A percentile compares a stretch with the other conserved stretches of the same genome.
Conservation (phyloP, 1,140 invertebrate genomes). For the Meloidogyne hapla region DNA sequence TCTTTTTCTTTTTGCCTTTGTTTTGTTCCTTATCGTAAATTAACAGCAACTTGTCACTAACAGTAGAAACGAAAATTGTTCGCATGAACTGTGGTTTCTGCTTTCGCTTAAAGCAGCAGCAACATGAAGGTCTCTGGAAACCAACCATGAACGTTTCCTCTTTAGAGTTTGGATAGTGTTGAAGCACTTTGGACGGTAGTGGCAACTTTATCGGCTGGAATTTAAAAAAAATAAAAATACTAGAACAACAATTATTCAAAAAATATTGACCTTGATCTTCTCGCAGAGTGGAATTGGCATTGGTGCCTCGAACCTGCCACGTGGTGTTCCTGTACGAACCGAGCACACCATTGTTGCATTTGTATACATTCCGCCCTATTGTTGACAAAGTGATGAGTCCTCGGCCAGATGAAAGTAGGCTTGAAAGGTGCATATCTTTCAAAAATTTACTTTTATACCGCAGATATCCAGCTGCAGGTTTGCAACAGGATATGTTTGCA, state of each 20-base stretch:
- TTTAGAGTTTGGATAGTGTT: not conserved
- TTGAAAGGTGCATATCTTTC: no score
- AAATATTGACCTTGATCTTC: not conserved
- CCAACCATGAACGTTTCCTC: conserved; percentile 1
- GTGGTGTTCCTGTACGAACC: not conserved
- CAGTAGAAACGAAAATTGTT: not conserved
- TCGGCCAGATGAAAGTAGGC: not conserved
- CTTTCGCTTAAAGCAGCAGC: not conserved
- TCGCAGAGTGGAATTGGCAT: not conserved
- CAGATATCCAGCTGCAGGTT: no score
- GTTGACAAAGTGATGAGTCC: not conserved
- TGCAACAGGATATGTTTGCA: no score
- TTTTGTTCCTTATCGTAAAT: not conserved
- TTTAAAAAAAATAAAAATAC: not conserved
- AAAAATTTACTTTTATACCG: not conserved
- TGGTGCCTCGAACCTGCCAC: not conserved
- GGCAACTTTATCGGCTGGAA: not conserved
- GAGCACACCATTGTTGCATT: not conserved
- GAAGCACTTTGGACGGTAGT: not conserved
- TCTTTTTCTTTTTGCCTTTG: not conserved
- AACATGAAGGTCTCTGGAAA: not conserved
- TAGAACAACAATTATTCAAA: not conserved
- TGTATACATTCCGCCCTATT: not conserved
- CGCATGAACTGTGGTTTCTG: not conserved
- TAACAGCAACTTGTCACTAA: not conserved